These are phyloP conservation scores for Sminthurinus aureus DNA, from an alignment of 2,888 invertebrate genomes.

Conservation along the genomic window DNA sequence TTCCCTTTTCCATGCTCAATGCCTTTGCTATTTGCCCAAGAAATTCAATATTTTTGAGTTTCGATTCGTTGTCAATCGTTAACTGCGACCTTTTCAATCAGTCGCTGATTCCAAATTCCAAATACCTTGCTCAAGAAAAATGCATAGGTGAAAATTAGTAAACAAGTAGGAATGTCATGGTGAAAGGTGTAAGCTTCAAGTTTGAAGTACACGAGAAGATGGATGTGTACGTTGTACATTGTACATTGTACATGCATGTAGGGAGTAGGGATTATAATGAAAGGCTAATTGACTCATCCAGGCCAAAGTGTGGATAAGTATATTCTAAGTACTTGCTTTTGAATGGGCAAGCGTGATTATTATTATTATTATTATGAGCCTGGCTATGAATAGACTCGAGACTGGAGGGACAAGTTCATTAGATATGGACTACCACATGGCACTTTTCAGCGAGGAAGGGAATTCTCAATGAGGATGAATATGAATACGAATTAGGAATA, in stretches of 20 bases:
- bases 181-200: background rate
- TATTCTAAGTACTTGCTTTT: background rate
- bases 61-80: no score
- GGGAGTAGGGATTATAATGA: background rate
- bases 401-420: slow-evolving; percentile 3
- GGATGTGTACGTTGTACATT: background rate
- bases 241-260: background rate
- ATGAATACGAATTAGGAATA: no score
- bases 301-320: background rate
- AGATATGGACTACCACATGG: slow-evolving; percentile 29
- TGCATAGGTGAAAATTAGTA: no score
- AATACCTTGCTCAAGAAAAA: no score
- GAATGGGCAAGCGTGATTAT: no score
- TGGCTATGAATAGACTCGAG: background rate
- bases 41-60: no score
- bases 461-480: background rate
- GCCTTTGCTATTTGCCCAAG: no score
- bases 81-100: no score
- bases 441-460: background rate
- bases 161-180: no score
- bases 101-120: no score
- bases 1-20: no score
- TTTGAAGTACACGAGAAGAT: background rate
- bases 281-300: background rate
- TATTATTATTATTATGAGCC: no score